Percentiles rank a stretch among this genome's conserved stretches.
Evolutionary conservation across 1,140 invertebrate genomes (phyloP).

Genomic region (Tigriopus japonicus): DNA sequence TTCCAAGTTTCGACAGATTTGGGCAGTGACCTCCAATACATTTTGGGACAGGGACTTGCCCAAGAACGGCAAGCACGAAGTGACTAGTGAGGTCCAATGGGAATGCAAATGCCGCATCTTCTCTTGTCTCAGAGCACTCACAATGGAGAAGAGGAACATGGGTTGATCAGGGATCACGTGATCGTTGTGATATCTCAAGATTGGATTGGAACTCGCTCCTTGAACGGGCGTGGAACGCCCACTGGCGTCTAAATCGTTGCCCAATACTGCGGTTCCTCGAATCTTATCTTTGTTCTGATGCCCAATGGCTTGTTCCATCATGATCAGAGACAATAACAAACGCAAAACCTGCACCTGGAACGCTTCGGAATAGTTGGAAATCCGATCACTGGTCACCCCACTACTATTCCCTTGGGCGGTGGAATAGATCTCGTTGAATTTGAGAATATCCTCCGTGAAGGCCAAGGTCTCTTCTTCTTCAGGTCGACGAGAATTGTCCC

Average conservation of each 20-base stretch:
- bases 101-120: slow-evolving; percentile 46
- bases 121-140: slow-evolving; percentile 46
- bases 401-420: slow-evolving; percentile 23
- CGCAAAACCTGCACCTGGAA: slow-evolving; percentile 55
- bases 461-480: slow-evolving; percentile 26
- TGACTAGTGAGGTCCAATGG: slow-evolving; percentile 58
- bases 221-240: too few species aligned
- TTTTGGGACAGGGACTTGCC: slow-evolving; percentile 49
- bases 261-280: too few species aligned
- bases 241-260: too few species aligned
- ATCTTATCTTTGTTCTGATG: neutral
- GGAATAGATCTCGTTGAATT: slow-evolving; percentile 48
- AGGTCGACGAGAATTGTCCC: slow-evolving; percentile 21
- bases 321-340: slow-evolving; percentile 49
- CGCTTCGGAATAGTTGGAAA: slow-evolving; percentile 46
- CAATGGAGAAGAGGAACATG: slow-evolving; percentile 61
- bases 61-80: slow-evolving; percentile 50
- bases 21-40: slow-evolving; percentile 56
- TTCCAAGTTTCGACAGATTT: slow-evolving; percentile 69
- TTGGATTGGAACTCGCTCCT: slow-evolving; percentile 17
- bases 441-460: slow-evolving; percentile 61
- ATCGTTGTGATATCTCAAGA: slow-evolving; percentile 40
- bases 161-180: slow-evolving; percentile 54
- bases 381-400: slow-evolving; percentile 16
- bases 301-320: slow-evolving; percentile 41